These are phyloP conservation scores for Bombus cullumanus DNA, from an alignment of 1,140 invertebrate genomes.

Conservation along the genomic window DNA sequence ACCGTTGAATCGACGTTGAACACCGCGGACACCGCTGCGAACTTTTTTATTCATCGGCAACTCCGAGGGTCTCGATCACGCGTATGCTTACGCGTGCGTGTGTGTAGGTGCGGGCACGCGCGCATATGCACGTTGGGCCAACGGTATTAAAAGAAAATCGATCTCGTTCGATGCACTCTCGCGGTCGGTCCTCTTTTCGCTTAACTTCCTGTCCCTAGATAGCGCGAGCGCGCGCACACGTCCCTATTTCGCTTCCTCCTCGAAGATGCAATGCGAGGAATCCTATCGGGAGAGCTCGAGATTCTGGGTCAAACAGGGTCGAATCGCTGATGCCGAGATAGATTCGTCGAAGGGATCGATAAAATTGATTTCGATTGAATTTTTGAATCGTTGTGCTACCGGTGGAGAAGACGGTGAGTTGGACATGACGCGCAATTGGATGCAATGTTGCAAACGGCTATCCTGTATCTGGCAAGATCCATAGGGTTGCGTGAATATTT, in stretches of 20 bases:
- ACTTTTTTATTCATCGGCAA: slow-evolving; percentile 59
- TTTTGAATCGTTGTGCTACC: neutral
- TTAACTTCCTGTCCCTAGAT: slow-evolving; percentile 17
- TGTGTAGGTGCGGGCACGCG: too few relatives aligned
- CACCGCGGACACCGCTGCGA: slow-evolving; percentile 1
- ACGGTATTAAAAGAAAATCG: slow-evolving; percentile 60
- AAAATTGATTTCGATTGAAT: slow-evolving; percentile 29
- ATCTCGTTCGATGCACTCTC: slow-evolving; percentile 39
- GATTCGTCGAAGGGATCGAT: slow-evolving; percentile 38
- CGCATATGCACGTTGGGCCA: neutral
- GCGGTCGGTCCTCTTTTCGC: neutral
- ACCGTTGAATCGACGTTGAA: slow-evolving; percentile 36
- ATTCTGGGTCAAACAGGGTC: slow-evolving; percentile 48
- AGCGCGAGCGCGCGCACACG: neutral
- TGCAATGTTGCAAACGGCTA: too few relatives aligned
- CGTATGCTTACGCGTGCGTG: slow-evolving; percentile 2
- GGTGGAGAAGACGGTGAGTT: too few relatives aligned
- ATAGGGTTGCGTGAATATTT: too few relatives aligned
- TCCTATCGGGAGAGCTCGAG: slow-evolving; percentile 61
- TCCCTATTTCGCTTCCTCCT: neutral
- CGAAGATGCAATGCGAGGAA: slow-evolving; percentile 53
- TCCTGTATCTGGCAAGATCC: too few relatives aligned
- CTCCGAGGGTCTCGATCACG: slow-evolving; percentile 10
- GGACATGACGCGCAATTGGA: too few relatives aligned
- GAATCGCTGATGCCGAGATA: slow-evolving; percentile 18